phyloP scores from a whole-genome alignment of 2,113 vertebrate species.

The Bubo scandiacus region DNA sequence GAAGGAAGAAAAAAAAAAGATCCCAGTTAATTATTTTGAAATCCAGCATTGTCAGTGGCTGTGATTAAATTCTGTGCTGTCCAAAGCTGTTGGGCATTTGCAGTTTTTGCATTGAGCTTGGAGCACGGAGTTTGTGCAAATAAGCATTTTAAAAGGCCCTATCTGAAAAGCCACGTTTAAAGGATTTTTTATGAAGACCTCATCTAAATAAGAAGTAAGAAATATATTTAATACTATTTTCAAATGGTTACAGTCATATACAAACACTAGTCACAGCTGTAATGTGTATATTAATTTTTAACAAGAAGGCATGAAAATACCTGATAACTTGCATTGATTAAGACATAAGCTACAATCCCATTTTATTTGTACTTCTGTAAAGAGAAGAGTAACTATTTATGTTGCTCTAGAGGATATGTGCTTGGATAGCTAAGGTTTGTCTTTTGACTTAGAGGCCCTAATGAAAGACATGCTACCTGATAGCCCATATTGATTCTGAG shows the following conservation, averaged over 20 bases:
- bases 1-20: neutral
- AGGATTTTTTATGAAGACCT: neutral
- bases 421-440: neutral
- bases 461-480: conserved; percentile 41
- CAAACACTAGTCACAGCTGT: neutral
- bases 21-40: neutral
- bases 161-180: neutral
- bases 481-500: conserved; percentile 28
- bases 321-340: neutral
- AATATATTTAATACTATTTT: neutral
- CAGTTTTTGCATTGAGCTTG: neutral
- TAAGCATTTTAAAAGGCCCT: neutral
- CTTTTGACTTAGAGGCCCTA: neutral
- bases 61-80: neutral
- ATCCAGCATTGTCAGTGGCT: accelerated
- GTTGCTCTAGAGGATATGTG: neutral
- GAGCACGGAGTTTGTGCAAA: neutral
- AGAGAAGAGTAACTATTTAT: neutral
- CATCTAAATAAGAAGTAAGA: neutral
- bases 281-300: neutral
- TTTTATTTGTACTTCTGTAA: neutral
- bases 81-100: neutral
- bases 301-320: neutral
- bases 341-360: neutral
- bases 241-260: neutral